Percentiles rank a stretch among this genome's conserved stretches.
phyloP scores from a whole-genome alignment of 92 coral and sea anemone species.

The Desmophyllum pertusum region DNA sequence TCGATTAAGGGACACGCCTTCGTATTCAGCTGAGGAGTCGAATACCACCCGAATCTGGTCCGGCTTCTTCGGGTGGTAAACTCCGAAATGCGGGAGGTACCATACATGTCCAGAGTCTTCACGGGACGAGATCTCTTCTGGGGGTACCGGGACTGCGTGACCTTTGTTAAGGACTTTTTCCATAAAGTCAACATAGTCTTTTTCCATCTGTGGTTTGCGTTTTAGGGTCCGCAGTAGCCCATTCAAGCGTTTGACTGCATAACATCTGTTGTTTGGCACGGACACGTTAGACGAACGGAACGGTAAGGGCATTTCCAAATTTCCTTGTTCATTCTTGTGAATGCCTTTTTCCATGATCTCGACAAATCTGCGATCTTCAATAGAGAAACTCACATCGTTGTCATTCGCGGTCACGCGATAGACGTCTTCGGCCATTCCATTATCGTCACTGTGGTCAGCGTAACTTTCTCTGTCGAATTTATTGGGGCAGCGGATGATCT shows the following conservation, averaged over 20 bases:
- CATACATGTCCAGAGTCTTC: constrained; percentile 30
- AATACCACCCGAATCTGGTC: too few species aligned
- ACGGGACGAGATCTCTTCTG: neutral
- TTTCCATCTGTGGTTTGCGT: constrained; percentile 43
- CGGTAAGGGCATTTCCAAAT: constrained; percentile 43
- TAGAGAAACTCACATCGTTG: too few species aligned
- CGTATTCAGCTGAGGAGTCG: too few species aligned
- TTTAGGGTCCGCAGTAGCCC: constrained; percentile 17
- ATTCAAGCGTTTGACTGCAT: constrained; percentile 28
- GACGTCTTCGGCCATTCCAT: too few species aligned
- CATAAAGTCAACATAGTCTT: constrained; percentile 39
- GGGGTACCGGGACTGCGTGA: constrained; percentile 28
- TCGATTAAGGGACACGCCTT: too few species aligned
- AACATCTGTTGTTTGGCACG: constrained; percentile 19
- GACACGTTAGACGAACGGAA: neutral
- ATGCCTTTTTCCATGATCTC: constrained; percentile 33
- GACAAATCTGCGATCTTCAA: constrained; percentile 4
- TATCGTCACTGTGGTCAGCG: neutral
- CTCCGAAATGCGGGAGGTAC: constrained; percentile 53
- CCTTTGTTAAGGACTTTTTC: constrained; percentile 44
- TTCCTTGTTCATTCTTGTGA: constrained; percentile 27
- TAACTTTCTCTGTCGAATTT: neutral
- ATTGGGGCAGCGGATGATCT: neutral
- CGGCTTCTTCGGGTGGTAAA: too few species aligned
- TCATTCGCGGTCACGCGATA: too few species aligned